Evolutionary conservation across 2,888 invertebrate species (phyloP), one percentile per base, ranked within the genome.

Genomic region (Erpobdella octoculata): DNA sequence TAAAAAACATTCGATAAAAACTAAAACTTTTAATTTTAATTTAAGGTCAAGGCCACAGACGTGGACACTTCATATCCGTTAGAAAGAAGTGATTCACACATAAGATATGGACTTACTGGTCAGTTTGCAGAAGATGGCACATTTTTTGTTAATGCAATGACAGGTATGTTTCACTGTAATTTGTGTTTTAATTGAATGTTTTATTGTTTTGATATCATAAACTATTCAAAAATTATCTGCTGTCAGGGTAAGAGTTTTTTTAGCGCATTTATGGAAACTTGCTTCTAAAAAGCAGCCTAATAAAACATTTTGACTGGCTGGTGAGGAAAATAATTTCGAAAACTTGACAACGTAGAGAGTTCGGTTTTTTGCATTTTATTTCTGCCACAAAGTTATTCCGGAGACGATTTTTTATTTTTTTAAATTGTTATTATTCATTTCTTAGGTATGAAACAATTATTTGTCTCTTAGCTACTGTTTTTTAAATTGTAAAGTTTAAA

Each of bases 51-150:
- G 31, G 69, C 69, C 1, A 69, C 58, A 0, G 69, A 69, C 69
- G 58, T 69, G 9, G 69, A 69, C 58, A 35, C 18, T 25, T n/a
- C 64, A 95, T 95, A 95, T 96, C 76, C 91, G 90, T 73, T 95
- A 95, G 58, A 92, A 91, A 15, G 95, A 95, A 88, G 95, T 76
- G 91, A 91, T 71, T 93, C 93, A 84, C 91, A 92, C 83, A 94
- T 96, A 83, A 93, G 93, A 38, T 96, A 95, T 85, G 66, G 74
- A 5, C 68, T 77, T 21, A 76, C 76, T n/a, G 77, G 77, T 33
- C 77, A 77, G 70, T 77, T 77, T 66, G 72, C 73, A 3, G 71
- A 72, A 8, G 76, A 77, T 36, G 72, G 73, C 3, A 76, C 74
- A 15, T 77, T 77, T 70, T 71, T 68, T 2, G 74, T 77, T 9